These are phyloP conservation scores for Hydrotaea diabolus DNA, from an alignment of 2,888 invertebrate species.

Conservation along the genomic window DNA sequence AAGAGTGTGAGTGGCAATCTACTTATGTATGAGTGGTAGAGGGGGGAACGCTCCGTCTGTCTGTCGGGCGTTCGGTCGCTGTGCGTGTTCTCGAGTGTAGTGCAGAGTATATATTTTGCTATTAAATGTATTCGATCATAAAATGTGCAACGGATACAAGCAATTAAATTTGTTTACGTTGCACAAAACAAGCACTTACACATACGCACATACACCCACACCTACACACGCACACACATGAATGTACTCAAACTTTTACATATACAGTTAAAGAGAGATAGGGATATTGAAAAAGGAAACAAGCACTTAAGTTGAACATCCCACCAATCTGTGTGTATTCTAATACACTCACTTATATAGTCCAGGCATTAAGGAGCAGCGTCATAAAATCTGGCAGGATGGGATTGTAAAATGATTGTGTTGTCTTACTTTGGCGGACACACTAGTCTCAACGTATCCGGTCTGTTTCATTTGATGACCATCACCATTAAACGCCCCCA, in stretches of 20 bases:
- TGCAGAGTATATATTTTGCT: conserved; percentile 58
- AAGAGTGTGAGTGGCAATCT: not conserved
- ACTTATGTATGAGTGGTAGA: conserved; percentile 8
- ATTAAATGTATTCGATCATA: conserved; percentile 70
- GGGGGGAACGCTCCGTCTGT: not conserved
- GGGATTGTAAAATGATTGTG: conserved; percentile 29
- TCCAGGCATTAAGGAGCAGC: conserved; percentile 35
- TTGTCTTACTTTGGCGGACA: conserved; percentile 24
- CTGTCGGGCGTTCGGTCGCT: not conserved
- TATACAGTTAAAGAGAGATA: not conserved
- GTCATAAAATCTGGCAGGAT: conserved; percentile 10
- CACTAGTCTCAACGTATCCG: conserved; percentile 6
- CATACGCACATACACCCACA: not conserved
- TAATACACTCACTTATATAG: not conserved
- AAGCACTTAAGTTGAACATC: conserved; percentile 60
- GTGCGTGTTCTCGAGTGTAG: not conserved
- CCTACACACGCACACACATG: not conserved
- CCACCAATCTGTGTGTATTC: not conserved
- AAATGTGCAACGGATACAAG: conserved; percentile 70
- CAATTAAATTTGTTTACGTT: conserved; percentile 70
- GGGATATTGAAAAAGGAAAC: conserved; percentile 56
- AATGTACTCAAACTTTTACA: not conserved
- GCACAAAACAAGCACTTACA: conserved; percentile 60
- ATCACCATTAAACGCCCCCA: not conserved
- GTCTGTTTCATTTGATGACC: conserved; percentile 26